phyloP scores from a whole-genome alignment of 2,888 invertebrate species.

The Amphipoea lucens region DNA sequence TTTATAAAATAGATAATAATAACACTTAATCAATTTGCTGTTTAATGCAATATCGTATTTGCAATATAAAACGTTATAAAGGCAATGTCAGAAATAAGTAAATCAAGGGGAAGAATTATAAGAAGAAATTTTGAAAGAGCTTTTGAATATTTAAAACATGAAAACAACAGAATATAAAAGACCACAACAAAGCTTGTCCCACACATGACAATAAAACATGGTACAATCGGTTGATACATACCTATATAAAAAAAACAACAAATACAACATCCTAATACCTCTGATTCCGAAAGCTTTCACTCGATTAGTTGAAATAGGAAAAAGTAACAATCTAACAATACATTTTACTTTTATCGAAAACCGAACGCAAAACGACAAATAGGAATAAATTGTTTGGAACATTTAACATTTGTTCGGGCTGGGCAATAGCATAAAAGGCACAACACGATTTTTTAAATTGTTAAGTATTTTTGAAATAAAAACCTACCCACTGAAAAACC shows the following conservation, averaged over 20 bases:
- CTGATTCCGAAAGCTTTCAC: conserved; percentile 30
- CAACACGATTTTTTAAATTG: conserved; percentile 11
- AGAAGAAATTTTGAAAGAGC: neutral
- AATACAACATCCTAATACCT: conserved; percentile 7
- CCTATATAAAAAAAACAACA: neutral
- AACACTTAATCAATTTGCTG: neutral
- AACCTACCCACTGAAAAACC: neutral
- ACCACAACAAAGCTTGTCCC: neutral
- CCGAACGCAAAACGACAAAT: conserved; percentile 39
- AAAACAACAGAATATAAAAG: neutral
- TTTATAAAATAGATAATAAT: neutral
- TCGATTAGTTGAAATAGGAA: conserved; percentile 33
- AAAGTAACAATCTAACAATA: conserved; percentile 34
- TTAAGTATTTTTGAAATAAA: neutral
- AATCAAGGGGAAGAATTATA: neutral
- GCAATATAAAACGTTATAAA: neutral
- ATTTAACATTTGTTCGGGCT: conserved; percentile 30
- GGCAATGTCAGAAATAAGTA: neutral
- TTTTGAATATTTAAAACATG: neutral
- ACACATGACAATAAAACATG: neutral
- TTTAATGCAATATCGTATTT: neutral
- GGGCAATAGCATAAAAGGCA: neutral
- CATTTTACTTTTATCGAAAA: conserved; percentile 31
- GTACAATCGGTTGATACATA: neutral
- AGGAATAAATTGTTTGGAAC: conserved; percentile 39